Evolutionary conservation across 2,888 invertebrate genomes (phyloP).

Genomic region (Ornithoptera alexandrae): DNA sequence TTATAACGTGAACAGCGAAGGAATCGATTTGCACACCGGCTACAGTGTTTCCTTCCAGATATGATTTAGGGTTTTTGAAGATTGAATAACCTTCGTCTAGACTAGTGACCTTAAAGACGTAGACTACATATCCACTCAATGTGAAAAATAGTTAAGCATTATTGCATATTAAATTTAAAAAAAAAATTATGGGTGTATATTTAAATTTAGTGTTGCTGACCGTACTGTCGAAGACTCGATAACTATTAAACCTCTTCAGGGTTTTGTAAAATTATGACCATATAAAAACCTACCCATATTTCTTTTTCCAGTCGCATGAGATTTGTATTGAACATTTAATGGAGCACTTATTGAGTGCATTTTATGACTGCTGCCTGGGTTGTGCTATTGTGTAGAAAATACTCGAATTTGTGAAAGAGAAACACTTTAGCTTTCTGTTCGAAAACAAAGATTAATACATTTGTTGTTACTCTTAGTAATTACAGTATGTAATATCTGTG

Average conservation of each 20-base stretch:
- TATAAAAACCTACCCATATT: not conserved
- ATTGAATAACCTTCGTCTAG: too few relatives aligned
- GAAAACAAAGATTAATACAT: not conserved
- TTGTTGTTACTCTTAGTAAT: too few relatives aligned
- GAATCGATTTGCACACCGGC: too few relatives aligned
- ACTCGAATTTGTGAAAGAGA: not conserved
- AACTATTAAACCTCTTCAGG: not conserved
- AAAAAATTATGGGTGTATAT: not conserved
- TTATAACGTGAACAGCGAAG: too few relatives aligned
- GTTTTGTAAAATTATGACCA: not conserved
- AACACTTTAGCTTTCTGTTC: not conserved
- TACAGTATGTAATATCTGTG: too few relatives aligned
- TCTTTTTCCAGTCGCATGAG: not conserved
- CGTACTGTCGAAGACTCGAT: too few relatives aligned
- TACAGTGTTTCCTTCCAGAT: too few relatives aligned
- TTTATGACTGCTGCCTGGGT: not conserved
- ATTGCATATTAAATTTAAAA: too few relatives aligned
- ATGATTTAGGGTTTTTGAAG: too few relatives aligned
- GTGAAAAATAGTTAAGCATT: too few relatives aligned
- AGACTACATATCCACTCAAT: too few relatives aligned
- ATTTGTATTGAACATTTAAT: not conserved
- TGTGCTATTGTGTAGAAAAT: not conserved
- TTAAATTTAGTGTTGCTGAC: not conserved
- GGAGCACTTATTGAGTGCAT: constrained; percentile 4
- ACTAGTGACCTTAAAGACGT: too few relatives aligned